Evolutionary conservation across 2,888 invertebrate species (phyloP), one percentile per base, ranked within the genome.

Genomic region (Cerastis rubricosa): DNA sequence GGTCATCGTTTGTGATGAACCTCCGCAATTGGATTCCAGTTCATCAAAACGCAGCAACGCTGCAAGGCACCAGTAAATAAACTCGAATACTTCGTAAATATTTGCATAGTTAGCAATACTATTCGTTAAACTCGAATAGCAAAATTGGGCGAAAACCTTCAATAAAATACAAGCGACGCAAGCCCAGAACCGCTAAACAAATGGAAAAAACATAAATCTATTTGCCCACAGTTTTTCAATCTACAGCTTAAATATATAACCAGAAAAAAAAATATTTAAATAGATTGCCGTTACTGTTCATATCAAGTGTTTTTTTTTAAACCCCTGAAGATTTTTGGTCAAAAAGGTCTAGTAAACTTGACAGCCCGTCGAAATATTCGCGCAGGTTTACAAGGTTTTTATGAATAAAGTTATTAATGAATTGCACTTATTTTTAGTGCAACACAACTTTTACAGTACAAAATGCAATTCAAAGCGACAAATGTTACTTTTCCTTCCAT

Each of bases 161-260:
- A 63, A 64, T 64, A 47, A 35, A 70, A 71, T 47, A 71, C n/a
- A 71, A 47, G 22, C 35, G 54, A 54, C 17, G 17, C 12, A 40
- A 40, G 17, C 17, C 6, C 47, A 17, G 17, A 40, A 54, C 40
- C 25, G 22, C 51, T 54, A 35, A 54, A 64, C 25, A 25, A 35
- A 63, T 75, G 17, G 40, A 11, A 63, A 76, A 64, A 17, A 47
- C 3, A 63, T 5, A 22, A 54, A 76, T 22, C 43, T 29, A 51
- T 49, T 51, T 17, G n/a, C 1, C 1, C 25, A 25, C 65, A 76
- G 40, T 29, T 57, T 54, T 67, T n/a, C 25, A 66, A 77, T 66
- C 1, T 47, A 54, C 22, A 63, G 12, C 9, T 51, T 51, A 9
- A 43, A 8, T 9, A 12, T 47, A 47, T 40, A 29, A 40, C 49